Evolutionary conservation across 2,888 invertebrate species (phyloP), one percentile per base, ranked within the genome.

Genomic region (Timema cristinae): DNA sequence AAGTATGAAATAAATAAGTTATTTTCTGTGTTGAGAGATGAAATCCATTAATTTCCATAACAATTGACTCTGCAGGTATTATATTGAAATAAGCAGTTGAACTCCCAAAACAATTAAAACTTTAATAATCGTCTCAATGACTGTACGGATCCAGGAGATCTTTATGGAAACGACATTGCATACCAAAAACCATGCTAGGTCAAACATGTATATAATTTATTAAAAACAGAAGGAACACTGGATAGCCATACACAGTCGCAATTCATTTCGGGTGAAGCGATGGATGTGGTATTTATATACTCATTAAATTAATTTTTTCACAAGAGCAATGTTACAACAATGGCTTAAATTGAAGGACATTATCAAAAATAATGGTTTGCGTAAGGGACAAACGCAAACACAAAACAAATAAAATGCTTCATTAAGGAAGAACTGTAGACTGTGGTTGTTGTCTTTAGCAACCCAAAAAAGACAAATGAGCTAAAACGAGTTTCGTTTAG

Each of bases 271-370:
- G 54, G 54, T 52, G 54, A 13, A 52, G 11, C 54, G 10, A n/a
- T 4, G 54, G n/a, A n/a, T n/a, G 11, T 13, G 4, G 11, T n/a
- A 13, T 52, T 52, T 32, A 32, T 4, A 4, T 52, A 13, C 10
- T 52, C 11, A 13, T n/a, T 52, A 10, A 52, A n/a, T n/a, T 13
- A 52, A 1, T 52, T 52, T 52, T 2, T 52, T n/a, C 54, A 13
- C n/a, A 4, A 52, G n/a, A 52, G 54, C 54, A 52, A 52, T 52
- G 54, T 52, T 52, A 52, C 54, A n/a, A 52, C 56, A 56, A 56
- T 1, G 9, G 56, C 15, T 15, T n/a, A 13, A 56, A 56, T 56
- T 56, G n/a, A 56, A 16, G 16, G n/a, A 5, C 16, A 15, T 16
- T 56, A 56, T 16, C n/a, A 16, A 2, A 2, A 56, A 56, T 15